Evolutionary conservation across 2,888 invertebrate species (phyloP).

Genomic region (Hypolimnas misippus): DNA sequence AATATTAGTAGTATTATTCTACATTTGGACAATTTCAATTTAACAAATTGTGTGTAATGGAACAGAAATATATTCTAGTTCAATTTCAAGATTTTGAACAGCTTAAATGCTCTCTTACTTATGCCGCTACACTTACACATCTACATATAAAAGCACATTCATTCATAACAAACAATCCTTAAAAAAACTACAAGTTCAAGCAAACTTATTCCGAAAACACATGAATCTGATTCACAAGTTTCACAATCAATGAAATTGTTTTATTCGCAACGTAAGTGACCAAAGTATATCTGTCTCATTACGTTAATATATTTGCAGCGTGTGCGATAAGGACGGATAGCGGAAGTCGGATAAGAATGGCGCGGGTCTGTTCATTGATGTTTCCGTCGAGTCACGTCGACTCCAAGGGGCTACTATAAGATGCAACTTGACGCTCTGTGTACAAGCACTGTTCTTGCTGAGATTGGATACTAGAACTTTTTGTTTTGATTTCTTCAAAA

Average conservation of each 20-base stretch:
- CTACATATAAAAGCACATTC: constrained; percentile 12
- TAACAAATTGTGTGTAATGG: too few species aligned
- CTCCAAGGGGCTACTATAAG: constrained; percentile 52
- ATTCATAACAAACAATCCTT: constrained; percentile 34
- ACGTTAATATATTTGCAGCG: constrained; percentile 39
- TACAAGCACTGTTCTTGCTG: constrained; percentile 1
- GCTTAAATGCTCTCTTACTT: too few species aligned
- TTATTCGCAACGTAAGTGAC: constrained; percentile 52
- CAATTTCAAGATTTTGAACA: too few species aligned
- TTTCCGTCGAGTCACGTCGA: constrained; percentile 53
- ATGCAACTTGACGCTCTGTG: constrained; percentile 23
- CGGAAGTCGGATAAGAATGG: constrained; percentile 73
- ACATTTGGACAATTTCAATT: too few species aligned
- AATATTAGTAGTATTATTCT: too few species aligned
- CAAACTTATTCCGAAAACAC: constrained; percentile 45
- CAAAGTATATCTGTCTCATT: constrained; percentile 51
- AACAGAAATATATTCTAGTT: too few species aligned
- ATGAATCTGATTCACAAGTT: constrained; percentile 53
- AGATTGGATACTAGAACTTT: background rate
- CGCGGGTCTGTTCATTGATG: constrained; percentile 71
- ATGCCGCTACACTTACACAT: too few species aligned
- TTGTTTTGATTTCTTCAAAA: too few species aligned
- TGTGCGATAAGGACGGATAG: constrained; percentile 59
- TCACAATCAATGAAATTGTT: constrained; percentile 59
- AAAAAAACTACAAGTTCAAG: constrained; percentile 39